These are phyloP conservation scores for Squalus acanthias DNA, from an alignment of 2,797 vertebrate species.

Conservation along the genomic window DNA sequence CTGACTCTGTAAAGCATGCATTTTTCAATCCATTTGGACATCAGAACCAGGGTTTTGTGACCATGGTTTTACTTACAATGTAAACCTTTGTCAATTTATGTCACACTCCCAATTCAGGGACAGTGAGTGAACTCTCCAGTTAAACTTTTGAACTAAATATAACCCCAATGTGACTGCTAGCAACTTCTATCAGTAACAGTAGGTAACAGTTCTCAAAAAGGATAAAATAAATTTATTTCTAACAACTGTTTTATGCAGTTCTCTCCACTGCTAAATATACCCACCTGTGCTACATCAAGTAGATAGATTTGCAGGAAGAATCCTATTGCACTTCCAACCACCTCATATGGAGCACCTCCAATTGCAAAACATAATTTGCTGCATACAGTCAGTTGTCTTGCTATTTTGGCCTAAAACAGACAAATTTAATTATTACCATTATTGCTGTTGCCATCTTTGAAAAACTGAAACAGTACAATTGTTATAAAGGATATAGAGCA, in stretches of 20 bases:
- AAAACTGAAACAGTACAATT: not conserved
- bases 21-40: conserved; percentile 26
- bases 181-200: not conserved
- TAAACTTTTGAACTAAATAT: conserved; percentile 24
- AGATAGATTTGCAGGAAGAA: conserved; percentile 96
- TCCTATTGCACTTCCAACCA: conserved; percentile 79
- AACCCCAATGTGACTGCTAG: conserved; percentile 22
- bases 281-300: conserved; percentile 86
- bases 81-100: conserved; percentile 34
- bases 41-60: not conserved
- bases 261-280: conserved; percentile 36
- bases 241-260: not conserved
- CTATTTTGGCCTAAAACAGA: conserved; percentile 49
- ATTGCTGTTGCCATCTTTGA: not conserved
- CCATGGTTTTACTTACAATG: conserved; percentile 7
- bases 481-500: not conserved
- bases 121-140: conserved; percentile 17
- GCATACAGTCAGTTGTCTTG: conserved; percentile 66
- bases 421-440: not conserved
- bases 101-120: conserved; percentile 17
- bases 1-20: not conserved
- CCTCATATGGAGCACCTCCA: conserved; percentile 84
- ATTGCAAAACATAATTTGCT: conserved; percentile 88
- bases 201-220: not conserved
- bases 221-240: not conserved